These are phyloP conservation scores for Streblospio benedicti DNA, from an alignment of 1,140 invertebrate genomes.

Conservation along the genomic window DNA sequence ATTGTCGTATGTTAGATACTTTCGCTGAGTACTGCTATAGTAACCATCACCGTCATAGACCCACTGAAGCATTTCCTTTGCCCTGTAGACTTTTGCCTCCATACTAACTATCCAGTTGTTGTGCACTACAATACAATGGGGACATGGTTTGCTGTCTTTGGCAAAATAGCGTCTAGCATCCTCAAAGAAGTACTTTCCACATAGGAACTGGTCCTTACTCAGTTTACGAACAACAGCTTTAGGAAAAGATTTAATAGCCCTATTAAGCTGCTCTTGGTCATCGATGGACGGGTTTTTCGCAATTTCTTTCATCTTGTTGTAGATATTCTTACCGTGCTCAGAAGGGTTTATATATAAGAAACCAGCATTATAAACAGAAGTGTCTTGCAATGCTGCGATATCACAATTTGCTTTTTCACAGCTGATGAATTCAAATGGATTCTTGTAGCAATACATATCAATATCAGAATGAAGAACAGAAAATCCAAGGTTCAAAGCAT, in stretches of 20 bases:
- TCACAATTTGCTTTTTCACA: neutral
- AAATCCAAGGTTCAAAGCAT: constrained; percentile 5
- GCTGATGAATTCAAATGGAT: constrained; percentile 2
- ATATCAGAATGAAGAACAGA: constrained; percentile 12
- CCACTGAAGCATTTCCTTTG: constrained; percentile 13
- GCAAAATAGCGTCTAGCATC: constrained; percentile 4
- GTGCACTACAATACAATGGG: constrained; percentile 11
- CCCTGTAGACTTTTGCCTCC: constrained; percentile 17
- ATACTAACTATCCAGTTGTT: constrained; percentile 20
- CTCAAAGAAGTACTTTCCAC: constrained; percentile 13
- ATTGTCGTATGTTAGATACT: constrained; percentile 15
- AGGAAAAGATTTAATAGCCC: neutral
- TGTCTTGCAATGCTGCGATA: constrained; percentile 4
- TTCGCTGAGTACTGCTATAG: neutral
- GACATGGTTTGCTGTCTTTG: neutral
- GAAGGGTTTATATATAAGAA: constrained; percentile 7
- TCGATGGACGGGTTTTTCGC: constrained; percentile 4
- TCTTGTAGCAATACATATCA: constrained; percentile 6
- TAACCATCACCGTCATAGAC: constrained; percentile 14
- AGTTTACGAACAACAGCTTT: too few relatives aligned
- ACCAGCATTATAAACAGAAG: constrained; percentile 4
- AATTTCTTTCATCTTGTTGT: constrained; percentile 4
- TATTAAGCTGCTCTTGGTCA: constrained; percentile 14
- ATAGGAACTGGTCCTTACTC: neutral
- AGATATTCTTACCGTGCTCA: neutral